Evolutionary conservation across 2,888 invertebrate species (phyloP).

Genomic region (Lasiommata megera): DNA sequence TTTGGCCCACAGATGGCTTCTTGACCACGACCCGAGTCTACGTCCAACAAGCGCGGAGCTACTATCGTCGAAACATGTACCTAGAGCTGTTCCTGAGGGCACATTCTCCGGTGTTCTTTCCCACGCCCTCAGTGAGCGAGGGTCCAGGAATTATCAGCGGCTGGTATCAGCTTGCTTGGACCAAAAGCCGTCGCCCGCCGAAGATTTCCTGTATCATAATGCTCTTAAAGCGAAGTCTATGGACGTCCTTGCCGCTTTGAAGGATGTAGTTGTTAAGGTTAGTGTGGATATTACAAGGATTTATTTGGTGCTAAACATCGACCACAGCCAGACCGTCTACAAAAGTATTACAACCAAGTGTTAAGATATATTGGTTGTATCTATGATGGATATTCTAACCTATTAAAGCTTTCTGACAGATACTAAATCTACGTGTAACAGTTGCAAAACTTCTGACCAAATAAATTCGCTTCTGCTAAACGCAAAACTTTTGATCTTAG

Average conservation of each 20-base stretch:
- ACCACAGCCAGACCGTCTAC: no score
- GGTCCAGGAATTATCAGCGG: conserved; percentile 52
- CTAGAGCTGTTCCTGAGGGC: conserved; percentile 93
- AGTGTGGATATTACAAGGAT: neutral
- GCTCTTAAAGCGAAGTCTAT: conserved; percentile 47
- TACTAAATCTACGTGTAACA: no score
- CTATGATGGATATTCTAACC: no score
- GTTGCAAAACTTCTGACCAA: no score
- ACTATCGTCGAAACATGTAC: conserved; percentile 90
- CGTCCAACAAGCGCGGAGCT: conserved; percentile 94
- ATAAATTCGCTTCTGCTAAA: no score
- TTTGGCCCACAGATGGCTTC: conserved; percentile 81
- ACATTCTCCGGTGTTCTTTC: conserved; percentile 91
- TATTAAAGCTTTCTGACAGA: no score
- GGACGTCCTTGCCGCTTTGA: conserved; percentile 44
- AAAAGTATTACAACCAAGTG: no score
- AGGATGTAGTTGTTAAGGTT: conserved; percentile 57
- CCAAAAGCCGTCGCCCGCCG: conserved; percentile 82
- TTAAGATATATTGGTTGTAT: no score
- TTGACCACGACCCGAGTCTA: conserved; percentile 91
- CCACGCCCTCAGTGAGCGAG: conserved; percentile 90
- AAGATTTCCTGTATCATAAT: conserved; percentile 90
- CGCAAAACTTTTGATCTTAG: no score
- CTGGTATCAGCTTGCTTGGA: conserved; percentile 61
- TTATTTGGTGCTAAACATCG: no score